phyloP scores from a whole-genome alignment of 2,888 invertebrate species.

The Agrenia bidenticulata region DNA sequence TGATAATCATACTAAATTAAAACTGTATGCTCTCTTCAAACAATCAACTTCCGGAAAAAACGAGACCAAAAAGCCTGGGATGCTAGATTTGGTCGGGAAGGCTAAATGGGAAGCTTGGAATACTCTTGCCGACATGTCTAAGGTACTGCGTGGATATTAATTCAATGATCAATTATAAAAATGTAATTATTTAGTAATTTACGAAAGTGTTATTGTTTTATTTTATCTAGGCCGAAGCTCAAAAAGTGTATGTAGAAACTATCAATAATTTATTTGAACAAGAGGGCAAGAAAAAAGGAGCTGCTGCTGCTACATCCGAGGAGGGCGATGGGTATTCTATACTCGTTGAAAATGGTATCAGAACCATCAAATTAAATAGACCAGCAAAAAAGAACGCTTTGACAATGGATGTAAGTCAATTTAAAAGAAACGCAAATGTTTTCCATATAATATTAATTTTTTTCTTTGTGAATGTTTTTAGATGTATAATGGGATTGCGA shows the following conservation, averaged over 20 bases:
- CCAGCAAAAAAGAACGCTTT: slow-evolving; percentile 80
- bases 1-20: slow-evolving; percentile 55
- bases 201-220: slow-evolving; percentile 9
- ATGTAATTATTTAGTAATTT: not conserved
- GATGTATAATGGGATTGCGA: slow-evolving; percentile 69
- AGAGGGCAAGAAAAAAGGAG: slow-evolving; percentile 30
- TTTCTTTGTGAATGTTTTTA: slow-evolving; percentile 51
- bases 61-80: slow-evolving; percentile 59
- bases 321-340: slow-evolving; percentile 49
- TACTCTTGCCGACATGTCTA: slow-evolving; percentile 58
- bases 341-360: slow-evolving; percentile 60
- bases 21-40: slow-evolving; percentile 62
- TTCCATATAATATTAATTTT: not conserved
- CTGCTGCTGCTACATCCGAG: slow-evolving; percentile 30
- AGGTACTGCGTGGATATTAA: slow-evolving; percentile 54
- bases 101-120: slow-evolving; percentile 62
- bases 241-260: slow-evolving; percentile 58
- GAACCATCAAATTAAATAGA: slow-evolving; percentile 70
- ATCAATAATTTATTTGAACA: slow-evolving; percentile 56
- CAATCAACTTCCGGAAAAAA: slow-evolving; percentile 61
- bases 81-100: slow-evolving; percentile 62
- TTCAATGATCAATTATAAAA: not conserved
- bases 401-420: slow-evolving; percentile 57
- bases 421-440: not conserved
- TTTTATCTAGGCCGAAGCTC: slow-evolving; percentile 61